Evolutionary conservation across 2,888 invertebrate genomes (phyloP).

Genomic region (Pachliopta kotzebuea): DNA sequence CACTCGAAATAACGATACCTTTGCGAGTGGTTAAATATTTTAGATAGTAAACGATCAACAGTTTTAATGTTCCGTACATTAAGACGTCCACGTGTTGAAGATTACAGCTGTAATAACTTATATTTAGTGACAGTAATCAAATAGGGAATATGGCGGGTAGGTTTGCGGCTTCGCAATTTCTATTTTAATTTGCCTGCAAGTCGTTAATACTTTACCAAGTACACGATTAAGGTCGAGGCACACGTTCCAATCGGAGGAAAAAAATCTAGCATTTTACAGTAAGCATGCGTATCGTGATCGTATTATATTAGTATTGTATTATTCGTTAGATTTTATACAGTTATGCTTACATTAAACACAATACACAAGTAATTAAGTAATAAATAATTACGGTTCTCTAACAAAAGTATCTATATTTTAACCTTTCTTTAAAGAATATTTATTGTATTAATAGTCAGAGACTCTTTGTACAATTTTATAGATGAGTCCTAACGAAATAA

Average conservation of each 20-base stretch:
- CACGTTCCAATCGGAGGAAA: conserved; percentile 13
- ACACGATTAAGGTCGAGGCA: conserved; percentile 29
- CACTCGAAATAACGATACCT: no score
- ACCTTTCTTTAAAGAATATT: neutral
- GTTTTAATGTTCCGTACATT: conserved; percentile 3
- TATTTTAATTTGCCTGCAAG: conserved; percentile 37
- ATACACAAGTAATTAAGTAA: neutral
- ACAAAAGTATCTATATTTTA: neutral
- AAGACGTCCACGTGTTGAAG: conserved; percentile 40
- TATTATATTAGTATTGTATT: neutral
- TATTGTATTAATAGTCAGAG: no score
- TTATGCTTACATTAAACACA: neutral
- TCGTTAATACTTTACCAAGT: conserved; percentile 30
- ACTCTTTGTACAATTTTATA: no score
- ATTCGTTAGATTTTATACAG: neutral
- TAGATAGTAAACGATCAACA: neutral
- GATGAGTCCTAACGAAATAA: no score
- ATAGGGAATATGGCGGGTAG: conserved; percentile 46
- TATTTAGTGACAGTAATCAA: conserved; percentile 47
- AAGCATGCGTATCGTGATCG: neutral
- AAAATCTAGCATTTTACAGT: conserved; percentile 15
- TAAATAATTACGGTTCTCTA: neutral
- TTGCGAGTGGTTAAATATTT: no score
- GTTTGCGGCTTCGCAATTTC: conserved; percentile 45
- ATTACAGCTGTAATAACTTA: conserved; percentile 33